These are phyloP conservation scores for Spodoptera frugiperda DNA, from an alignment of 1,140 invertebrate species.

Conservation along the genomic window DNA sequence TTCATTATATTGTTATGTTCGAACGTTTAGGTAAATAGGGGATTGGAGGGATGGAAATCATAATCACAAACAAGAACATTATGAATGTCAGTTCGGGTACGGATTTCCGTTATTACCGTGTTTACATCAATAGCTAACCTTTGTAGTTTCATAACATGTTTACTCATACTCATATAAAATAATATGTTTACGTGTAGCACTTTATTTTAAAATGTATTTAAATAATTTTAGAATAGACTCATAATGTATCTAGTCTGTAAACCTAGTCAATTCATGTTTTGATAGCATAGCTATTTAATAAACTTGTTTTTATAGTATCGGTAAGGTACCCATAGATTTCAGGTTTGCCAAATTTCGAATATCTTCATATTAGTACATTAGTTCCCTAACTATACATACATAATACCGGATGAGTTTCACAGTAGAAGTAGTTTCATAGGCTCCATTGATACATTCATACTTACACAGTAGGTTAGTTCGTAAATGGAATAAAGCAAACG, in stretches of 20 bases:
- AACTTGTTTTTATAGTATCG: slow-evolving; percentile 39
- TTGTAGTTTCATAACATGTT: slow-evolving; percentile 35
- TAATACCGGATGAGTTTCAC: background rate
- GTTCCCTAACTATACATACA: background rate
- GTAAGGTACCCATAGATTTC: slow-evolving; percentile 42
- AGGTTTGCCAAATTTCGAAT: slow-evolving; percentile 57
- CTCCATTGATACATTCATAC: slow-evolving; percentile 3
- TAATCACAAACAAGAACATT: slow-evolving; percentile 23
- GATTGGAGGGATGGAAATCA: slow-evolving; percentile 26
- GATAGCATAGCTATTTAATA: slow-evolving; percentile 73
- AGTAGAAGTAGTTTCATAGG: background rate
- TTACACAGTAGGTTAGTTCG: slow-evolving; percentile 32
- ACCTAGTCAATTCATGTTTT: slow-evolving; percentile 74
- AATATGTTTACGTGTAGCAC: slow-evolving; percentile 26
- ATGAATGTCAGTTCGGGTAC: slow-evolving; percentile 16
- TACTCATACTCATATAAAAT: background rate
- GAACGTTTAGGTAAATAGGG: slow-evolving; percentile 10
- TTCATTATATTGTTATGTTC: slow-evolving; percentile 47
- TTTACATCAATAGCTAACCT: slow-evolving; percentile 20
- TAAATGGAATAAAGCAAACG: slow-evolving; percentile 48
- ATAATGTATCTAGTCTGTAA: slow-evolving; percentile 48
- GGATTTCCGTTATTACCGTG: slow-evolving; percentile 33
- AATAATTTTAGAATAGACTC: slow-evolving; percentile 38
- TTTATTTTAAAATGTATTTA: slow-evolving; percentile 21
- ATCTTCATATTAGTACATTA: slow-evolving; percentile 21